These are phyloP conservation scores for Priocnemis perturbator DNA, from an alignment of 2,888 invertebrate genomes.

Conservation along the genomic window DNA sequence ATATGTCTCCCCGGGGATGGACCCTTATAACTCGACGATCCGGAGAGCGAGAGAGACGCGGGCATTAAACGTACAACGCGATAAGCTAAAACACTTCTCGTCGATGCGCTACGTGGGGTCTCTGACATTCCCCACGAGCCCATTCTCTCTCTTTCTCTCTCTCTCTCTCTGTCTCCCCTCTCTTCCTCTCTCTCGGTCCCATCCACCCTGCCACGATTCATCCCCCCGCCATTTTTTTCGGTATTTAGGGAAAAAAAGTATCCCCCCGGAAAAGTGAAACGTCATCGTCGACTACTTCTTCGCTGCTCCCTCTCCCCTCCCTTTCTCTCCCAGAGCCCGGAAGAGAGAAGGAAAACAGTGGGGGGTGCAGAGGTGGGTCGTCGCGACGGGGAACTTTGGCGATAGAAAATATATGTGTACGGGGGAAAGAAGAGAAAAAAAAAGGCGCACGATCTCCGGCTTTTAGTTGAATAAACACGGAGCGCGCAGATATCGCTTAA, in stretches of 20 bases:
- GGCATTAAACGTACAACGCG: slow-evolving; percentile 67
- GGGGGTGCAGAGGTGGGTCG: not conserved
- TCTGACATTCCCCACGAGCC: slow-evolving; percentile 9
- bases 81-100: slow-evolving; percentile 72
- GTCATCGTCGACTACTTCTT: not conserved
- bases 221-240: slow-evolving; percentile 14
- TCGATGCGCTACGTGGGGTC: slow-evolving; percentile 43
- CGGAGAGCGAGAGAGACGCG: slow-evolving; percentile 27
- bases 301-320: too few relatives aligned
- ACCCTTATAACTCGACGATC: slow-evolving; percentile 41
- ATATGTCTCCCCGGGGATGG: slow-evolving; percentile 65
- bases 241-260: slow-evolving; percentile 31
- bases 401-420: not conserved
- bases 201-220: not conserved
- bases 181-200: slow-evolving; percentile 16
- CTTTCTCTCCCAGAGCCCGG: too few relatives aligned
- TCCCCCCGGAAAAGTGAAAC: slow-evolving; percentile 14
- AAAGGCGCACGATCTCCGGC: slow-evolving; percentile 43
- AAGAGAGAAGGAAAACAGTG: slow-evolving; percentile 9
- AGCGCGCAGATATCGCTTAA: slow-evolving; percentile 45
- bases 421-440: slow-evolving; percentile 12
- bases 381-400: not conserved
- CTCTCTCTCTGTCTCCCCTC: too few relatives aligned
- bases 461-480: slow-evolving; percentile 68
- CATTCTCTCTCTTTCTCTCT: too few relatives aligned